Evolutionary conservation across 2,888 invertebrate species (phyloP).

Genomic region (Platycnemis pennipes): DNA sequence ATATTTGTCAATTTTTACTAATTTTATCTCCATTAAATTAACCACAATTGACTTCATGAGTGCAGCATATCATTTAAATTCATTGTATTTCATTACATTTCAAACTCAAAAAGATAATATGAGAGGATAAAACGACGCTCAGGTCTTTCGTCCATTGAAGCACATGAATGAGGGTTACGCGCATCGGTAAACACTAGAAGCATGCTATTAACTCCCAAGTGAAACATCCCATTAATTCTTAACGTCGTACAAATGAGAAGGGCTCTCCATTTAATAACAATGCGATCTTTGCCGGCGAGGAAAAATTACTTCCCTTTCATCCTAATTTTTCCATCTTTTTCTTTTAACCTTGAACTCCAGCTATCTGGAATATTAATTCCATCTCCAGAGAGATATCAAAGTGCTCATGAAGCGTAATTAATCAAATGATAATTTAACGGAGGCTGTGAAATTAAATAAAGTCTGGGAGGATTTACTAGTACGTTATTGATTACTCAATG

Average conservation of each 20-base stretch:
- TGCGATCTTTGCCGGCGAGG: background rate
- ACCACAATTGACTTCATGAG: too few relatives aligned
- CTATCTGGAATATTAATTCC: conserved; percentile 44
- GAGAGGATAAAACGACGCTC: background rate
- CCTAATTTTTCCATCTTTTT: background rate
- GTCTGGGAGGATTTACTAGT: background rate
- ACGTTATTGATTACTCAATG: conserved; percentile 21
- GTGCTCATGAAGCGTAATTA: conserved; percentile 41
- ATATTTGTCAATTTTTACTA: too few relatives aligned
- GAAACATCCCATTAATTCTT: background rate
- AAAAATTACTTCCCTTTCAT: background rate
- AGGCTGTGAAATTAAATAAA: conserved; percentile 49
- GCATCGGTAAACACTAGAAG: background rate
- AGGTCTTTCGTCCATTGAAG: background rate
- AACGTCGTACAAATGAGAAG: background rate
- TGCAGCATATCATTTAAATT: too few relatives aligned
- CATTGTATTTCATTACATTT: too few relatives aligned
- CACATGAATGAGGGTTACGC: background rate
- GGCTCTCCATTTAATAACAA: background rate
- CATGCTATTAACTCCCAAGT: background rate
- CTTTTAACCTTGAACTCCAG: background rate
- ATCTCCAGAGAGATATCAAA: conserved; percentile 28
- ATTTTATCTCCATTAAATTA: too few relatives aligned
- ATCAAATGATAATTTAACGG: conserved; percentile 40
- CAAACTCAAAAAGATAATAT: too few relatives aligned